Evolutionary conservation across 2,888 invertebrate genomes (phyloP).

Genomic region (Hirtodrosophila histrioides): DNA sequence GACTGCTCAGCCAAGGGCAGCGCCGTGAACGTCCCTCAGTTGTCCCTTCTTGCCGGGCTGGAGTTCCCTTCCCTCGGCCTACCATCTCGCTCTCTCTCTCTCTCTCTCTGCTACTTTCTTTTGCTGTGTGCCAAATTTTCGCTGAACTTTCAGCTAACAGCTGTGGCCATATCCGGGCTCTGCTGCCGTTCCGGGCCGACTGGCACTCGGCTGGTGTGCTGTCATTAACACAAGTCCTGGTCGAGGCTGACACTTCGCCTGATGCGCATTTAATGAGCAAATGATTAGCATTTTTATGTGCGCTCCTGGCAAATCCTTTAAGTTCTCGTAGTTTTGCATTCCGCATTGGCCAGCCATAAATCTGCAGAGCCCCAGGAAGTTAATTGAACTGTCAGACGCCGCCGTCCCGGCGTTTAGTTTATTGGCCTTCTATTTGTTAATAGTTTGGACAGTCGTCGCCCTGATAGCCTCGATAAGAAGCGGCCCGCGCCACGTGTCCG

Average conservation of each 20-base stretch:
- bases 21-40: constrained; percentile 37
- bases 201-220: constrained; percentile 42
- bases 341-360: constrained; percentile 18
- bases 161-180: constrained; percentile 39
- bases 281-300: constrained; percentile 71
- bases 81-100: not conserved
- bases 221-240: constrained; percentile 58
- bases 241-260: constrained; percentile 17
- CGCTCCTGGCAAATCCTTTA: constrained; percentile 29
- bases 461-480: constrained; percentile 30
- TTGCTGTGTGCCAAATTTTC: constrained; percentile 51
- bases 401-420: constrained; percentile 24
- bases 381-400: constrained; percentile 52
- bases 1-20: constrained; percentile 11
- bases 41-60: constrained; percentile 21
- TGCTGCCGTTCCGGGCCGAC: constrained; percentile 25
- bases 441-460: constrained; percentile 19
- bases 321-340: constrained; percentile 35
- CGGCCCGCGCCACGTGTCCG: constrained; percentile 28
- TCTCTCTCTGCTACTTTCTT: not conserved
- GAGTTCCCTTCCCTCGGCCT: not conserved
- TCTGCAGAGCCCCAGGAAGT: constrained; percentile 14
- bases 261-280: constrained; percentile 76
- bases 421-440: constrained; percentile 37
- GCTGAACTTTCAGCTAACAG: constrained; percentile 53